Conservation (phyloP, 2,113 vertebrate species). For the Scartelaos histophorus region DNA sequence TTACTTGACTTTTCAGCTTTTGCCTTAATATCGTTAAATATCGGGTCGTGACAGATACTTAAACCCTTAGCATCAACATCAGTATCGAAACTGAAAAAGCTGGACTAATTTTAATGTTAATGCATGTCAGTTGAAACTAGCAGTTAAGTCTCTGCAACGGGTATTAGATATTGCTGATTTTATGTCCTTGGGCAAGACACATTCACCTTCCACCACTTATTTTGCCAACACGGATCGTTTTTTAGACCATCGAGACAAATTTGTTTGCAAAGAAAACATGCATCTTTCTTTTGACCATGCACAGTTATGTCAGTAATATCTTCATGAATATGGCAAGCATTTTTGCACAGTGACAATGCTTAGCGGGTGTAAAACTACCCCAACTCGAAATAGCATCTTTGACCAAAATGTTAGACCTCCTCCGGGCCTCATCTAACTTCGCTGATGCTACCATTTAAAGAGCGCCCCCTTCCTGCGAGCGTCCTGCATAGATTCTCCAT, state of each 20-base stretch:
- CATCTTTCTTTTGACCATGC: background rate
- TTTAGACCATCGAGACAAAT: background rate
- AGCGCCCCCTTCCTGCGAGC: conserved; percentile 1
- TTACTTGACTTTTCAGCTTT: no score
- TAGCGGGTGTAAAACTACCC: background rate
- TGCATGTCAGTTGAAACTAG: no score
- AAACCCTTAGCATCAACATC: no score
- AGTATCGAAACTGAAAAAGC: no score
- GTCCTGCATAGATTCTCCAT: background rate
- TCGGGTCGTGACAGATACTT: no score
- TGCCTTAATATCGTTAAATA: no score
- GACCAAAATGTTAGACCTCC: background rate
- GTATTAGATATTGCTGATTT: no score
- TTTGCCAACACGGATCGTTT: background rate
- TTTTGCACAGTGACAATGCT: background rate
- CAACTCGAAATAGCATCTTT: background rate
- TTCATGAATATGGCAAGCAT: background rate
- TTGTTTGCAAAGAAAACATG: background rate
- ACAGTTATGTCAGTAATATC: background rate
- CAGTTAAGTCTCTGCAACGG: no score
- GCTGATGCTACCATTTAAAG: background rate
- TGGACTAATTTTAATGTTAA: no score
- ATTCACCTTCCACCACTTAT: no score
- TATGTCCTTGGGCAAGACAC: no score
- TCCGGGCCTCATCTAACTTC: background rate